Percentiles rank a stretch among this genome's conserved stretches.
Evolutionary conservation across 2,113 vertebrate species (phyloP).

Genomic region (Opisthocomus hoazin): DNA sequence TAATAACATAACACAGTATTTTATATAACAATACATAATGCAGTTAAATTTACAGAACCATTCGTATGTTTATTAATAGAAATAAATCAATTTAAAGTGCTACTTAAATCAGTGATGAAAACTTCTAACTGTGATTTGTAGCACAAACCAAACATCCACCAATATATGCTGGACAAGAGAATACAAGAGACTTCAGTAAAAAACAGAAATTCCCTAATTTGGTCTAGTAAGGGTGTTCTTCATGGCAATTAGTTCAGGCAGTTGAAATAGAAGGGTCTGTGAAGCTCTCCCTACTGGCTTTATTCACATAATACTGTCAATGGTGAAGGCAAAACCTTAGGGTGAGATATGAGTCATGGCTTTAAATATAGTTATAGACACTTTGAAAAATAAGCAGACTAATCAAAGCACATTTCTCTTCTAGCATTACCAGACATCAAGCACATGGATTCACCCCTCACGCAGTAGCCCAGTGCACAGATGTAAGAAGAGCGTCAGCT

Average conservation of each 20-base stretch:
- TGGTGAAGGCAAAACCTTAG: not conserved
- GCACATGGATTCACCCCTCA: not conserved
- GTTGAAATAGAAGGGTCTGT: not conserved
- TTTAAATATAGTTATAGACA: not conserved
- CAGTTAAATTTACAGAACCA: not conserved
- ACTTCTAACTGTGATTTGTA: not conserved
- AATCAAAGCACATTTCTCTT: not conserved
- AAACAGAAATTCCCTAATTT: not conserved
- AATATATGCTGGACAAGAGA: not conserved
- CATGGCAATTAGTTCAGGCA: not conserved
- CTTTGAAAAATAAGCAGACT: not conserved
- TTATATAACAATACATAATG: not conserved
- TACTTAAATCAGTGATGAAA: not conserved
- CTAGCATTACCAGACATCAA: not conserved
- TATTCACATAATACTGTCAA: not conserved
- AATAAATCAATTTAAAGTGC: not conserved
- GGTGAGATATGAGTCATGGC: not conserved
- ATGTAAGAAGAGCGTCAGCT: not conserved
- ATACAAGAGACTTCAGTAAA: not conserved
- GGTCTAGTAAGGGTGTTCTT: not conserved
- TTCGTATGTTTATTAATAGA: not conserved
- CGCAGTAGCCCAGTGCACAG: rapidly evolving
- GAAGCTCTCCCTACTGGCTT: not conserved
- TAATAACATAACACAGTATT: not conserved
- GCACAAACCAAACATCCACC: not conserved